These are phyloP conservation scores for Tridacna gigas DNA, from an alignment of 2,888 invertebrate genomes.

Conservation along the genomic window DNA sequence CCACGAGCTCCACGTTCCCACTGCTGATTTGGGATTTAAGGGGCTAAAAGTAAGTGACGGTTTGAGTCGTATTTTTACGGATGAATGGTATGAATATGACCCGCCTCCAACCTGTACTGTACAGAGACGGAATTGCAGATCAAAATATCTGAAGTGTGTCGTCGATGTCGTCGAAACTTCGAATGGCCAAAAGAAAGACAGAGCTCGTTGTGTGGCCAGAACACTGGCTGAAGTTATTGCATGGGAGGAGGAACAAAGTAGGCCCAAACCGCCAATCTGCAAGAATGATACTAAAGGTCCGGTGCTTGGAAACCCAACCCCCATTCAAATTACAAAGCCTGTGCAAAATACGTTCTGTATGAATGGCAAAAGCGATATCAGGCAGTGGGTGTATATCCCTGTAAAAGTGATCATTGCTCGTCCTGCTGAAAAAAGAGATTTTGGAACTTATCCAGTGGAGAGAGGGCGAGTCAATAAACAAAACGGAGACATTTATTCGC, in stretches of 20 bases:
- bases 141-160: conserved; percentile 69
- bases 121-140: conserved; percentile 65
- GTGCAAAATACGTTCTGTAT: conserved; percentile 77
- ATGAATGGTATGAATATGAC: conserved; percentile 68
- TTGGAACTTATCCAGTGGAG: conserved; percentile 71
- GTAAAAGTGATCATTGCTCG: conserved; percentile 73
- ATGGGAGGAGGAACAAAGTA: conserved; percentile 39
- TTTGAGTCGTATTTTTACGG: conserved; percentile 61
- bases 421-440: conserved; percentile 72
- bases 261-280: conserved; percentile 39
- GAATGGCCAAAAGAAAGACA: background rate
- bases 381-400: conserved; percentile 77
- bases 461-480: conserved; percentile 63
- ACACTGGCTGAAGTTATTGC: conserved; percentile 59
- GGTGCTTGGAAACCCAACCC: background rate
- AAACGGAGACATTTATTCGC: conserved; percentile 74
- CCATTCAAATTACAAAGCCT: conserved; percentile 42
- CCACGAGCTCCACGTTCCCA: conserved; percentile 62
- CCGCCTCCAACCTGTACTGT: conserved; percentile 70
- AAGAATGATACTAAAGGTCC: background rate
- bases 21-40: conserved; percentile 70
- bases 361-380: conserved; percentile 72
- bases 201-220: conserved; percentile 59
- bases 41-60: conserved; percentile 68
- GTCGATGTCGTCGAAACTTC: conserved; percentile 25